Conservation (phyloP, 2,888 invertebrate genomes). For the Erynnis tages region DNA sequence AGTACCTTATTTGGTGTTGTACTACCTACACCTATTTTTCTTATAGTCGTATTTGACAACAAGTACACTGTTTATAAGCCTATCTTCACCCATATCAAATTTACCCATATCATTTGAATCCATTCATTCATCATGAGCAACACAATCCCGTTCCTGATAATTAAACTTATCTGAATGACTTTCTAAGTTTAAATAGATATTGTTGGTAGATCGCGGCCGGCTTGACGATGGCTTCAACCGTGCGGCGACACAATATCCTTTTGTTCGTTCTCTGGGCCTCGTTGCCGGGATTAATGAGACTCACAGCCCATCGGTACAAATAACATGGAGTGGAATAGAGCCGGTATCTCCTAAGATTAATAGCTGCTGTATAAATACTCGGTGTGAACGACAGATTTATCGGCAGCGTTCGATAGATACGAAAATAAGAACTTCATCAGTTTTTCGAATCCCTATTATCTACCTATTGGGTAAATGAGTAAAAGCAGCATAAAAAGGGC, state of each 20-base stretch:
- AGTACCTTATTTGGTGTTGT: too few species aligned
- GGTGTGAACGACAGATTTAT: not conserved
- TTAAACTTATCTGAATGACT: constrained; percentile 17
- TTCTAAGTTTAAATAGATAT: constrained; percentile 12
- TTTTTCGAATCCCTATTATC: too few species aligned
- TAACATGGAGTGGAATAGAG: not conserved
- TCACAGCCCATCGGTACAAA: constrained; percentile 11
- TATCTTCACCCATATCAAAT: too few species aligned
- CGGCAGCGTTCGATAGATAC: not conserved
- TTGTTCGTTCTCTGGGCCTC: constrained; percentile 11
- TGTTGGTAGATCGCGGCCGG: constrained; percentile 7
- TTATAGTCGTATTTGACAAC: too few species aligned
- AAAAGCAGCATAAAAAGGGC: too few species aligned
- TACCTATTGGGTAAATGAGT: too few species aligned
- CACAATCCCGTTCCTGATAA: constrained; percentile 1
- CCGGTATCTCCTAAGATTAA: not conserved
- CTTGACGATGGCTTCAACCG: constrained; percentile 17
- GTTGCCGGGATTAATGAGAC: constrained; percentile 17
- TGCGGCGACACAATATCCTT: constrained; percentile 19
- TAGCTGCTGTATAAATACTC: not conserved
- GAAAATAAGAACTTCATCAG: too few species aligned
- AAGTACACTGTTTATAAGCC: too few species aligned
- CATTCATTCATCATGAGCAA: not conserved
- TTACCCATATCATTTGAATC: too few species aligned
- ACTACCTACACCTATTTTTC: too few species aligned